A percentile compares a stretch with the other conserved stretches of the same genome.
phyloP scores from a whole-genome alignment of 2,113 vertebrate genomes.

The Meriones unguiculatus region DNA sequence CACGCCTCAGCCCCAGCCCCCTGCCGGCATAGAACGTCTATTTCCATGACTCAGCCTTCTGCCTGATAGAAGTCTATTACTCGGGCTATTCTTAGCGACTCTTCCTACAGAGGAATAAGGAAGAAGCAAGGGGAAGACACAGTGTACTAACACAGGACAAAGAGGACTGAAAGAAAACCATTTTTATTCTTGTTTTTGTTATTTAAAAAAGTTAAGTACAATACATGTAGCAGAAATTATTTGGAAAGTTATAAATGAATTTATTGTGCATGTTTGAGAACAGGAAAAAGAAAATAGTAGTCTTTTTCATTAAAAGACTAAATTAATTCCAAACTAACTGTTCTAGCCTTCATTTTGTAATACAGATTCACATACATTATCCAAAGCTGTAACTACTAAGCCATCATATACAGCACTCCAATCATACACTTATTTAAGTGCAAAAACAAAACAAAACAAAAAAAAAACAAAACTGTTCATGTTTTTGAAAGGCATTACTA shows the following conservation, averaged over 20 bases:
- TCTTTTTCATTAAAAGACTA: conserved; percentile 34
- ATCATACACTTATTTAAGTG: neutral
- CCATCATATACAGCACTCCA: neutral
- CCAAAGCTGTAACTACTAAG: neutral
- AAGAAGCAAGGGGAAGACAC: conserved; percentile 14
- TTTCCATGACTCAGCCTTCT: conserved; percentile 64
- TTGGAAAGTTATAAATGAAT: conserved; percentile 20
- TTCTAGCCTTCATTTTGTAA: neutral
- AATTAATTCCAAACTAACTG: conserved; percentile 28
- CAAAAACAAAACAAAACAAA: too few relatives aligned
- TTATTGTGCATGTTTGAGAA: neutral
- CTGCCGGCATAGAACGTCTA: conserved; percentile 35
- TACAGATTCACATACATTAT: neutral
- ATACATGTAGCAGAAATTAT: neutral
- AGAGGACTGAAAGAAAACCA: neutral
- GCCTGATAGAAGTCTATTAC: neutral
- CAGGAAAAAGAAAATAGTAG: conserved; percentile 9
- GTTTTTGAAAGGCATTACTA: neutral
- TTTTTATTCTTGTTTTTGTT: neutral
- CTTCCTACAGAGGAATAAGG: conserved; percentile 49
- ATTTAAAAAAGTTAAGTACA: neutral
- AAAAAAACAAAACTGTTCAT: neutral
- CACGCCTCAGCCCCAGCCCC: conserved; percentile 70
- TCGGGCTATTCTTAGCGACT: conserved; percentile 61
- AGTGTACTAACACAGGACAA: neutral